A percentile compares a stretch with the other conserved stretches of the same genome.
These are phyloP conservation scores for Scolanthus callimorphus DNA, from an alignment of 92 coral and sea anemone species.

Conservation along the genomic window DNA sequence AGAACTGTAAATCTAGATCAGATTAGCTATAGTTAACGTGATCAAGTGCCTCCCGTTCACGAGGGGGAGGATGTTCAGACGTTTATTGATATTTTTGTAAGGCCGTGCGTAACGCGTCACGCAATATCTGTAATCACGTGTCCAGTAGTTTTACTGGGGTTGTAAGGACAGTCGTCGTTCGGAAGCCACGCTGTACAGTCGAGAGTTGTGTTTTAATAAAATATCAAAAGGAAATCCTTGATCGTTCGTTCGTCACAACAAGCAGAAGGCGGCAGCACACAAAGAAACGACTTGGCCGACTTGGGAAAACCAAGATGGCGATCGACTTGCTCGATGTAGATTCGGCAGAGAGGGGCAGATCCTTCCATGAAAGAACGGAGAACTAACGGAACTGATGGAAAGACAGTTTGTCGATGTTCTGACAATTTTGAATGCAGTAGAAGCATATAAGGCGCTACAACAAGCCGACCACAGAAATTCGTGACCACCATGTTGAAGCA, in stretches of 20 bases:
- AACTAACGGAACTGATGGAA: neutral
- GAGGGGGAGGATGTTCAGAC: too few species aligned
- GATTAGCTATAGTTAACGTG: too few species aligned
- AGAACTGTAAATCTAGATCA: neutral
- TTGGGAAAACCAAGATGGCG: neutral
- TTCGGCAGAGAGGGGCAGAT: neutral
- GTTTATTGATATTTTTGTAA: too few species aligned
- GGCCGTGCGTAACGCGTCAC: too few species aligned
- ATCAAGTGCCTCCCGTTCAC: too few species aligned
- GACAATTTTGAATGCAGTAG: neutral
- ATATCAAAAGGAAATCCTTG: too few species aligned
- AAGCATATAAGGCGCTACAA: neutral
- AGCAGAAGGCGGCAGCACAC: neutral
- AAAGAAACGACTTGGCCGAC: neutral
- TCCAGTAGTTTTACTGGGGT: too few species aligned
- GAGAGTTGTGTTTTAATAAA: too few species aligned
- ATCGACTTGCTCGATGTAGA: neutral
- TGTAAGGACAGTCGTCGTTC: too few species aligned
- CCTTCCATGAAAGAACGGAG: neutral
- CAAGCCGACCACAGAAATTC: neutral
- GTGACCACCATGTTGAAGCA: neutral
- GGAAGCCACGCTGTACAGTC: too few species aligned
- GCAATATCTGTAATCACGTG: too few species aligned
- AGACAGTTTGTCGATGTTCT: neutral
- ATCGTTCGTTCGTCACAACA: too few species aligned